Evolutionary conservation across 2,113 vertebrate species (phyloP).

Genomic region (Myrmophylax atrothorax): DNA sequence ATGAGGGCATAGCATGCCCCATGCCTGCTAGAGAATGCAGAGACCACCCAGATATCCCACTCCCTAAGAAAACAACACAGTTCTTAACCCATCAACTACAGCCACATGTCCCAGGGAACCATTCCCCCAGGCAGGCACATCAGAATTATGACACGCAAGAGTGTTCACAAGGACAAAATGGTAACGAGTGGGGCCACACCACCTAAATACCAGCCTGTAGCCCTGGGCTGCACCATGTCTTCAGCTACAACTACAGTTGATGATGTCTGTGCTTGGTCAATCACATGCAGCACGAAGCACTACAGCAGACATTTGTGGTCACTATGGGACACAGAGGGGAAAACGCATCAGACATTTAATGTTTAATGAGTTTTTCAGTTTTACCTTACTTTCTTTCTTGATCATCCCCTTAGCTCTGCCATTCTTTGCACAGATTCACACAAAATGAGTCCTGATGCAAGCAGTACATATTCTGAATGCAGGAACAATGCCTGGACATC

Average conservation of each 20-base stretch:
- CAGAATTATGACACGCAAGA: not conserved
- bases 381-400: not conserved
- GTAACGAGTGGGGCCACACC: not conserved
- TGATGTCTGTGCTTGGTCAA: not conserved
- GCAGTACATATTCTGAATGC: not conserved
- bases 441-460: not conserved
- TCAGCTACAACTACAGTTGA: not conserved
- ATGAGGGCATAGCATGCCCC: not conserved
- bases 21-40: not conserved
- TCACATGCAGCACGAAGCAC: not conserved
- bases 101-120: not conserved
- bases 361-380: not conserved
- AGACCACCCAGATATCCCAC: not conserved
- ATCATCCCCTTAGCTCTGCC: not conserved
- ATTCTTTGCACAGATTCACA: not conserved
- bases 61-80: not conserved
- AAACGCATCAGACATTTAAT: not conserved
- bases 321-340: not conserved
- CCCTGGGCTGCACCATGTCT: not conserved
- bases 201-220: not conserved
- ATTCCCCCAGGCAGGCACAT: not conserved
- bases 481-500: not conserved
- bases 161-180: not conserved
- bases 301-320: not conserved
- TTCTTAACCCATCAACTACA: not conserved